Evolutionary conservation across 2,888 invertebrate genomes (phyloP).

Genomic region (Lepidochitona cinerea): DNA sequence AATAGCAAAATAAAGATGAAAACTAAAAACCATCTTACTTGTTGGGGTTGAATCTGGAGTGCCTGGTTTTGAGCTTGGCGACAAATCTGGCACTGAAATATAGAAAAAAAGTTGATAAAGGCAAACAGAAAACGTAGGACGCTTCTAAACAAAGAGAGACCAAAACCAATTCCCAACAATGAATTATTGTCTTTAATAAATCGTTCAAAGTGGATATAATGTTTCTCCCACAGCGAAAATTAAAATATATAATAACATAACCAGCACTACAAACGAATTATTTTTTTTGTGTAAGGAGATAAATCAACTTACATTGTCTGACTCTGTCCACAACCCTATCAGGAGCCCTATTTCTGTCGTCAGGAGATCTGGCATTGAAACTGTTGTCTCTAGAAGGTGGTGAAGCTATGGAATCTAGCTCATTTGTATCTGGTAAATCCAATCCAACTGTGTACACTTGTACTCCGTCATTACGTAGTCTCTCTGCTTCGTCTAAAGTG

Average conservation of each 20-base stretch:
- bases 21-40: no score
- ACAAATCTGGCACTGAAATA: no score
- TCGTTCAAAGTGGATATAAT: neutral
- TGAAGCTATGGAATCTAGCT: neutral
- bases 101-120: no score
- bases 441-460: neutral
- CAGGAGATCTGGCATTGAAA: neutral
- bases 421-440: neutral
- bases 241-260: neutral
- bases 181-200: neutral
- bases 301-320: neutral
- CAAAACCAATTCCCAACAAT: no score
- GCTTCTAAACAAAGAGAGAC: no score
- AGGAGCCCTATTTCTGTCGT: neutral
- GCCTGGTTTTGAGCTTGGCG: no score
- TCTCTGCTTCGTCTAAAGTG: neutral
- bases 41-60: no score
- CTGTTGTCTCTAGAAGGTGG: neutral
- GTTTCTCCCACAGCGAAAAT: neutral
- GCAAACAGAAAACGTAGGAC: no score
- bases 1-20: no score
- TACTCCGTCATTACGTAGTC: neutral
- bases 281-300: no score
- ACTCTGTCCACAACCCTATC: neutral
- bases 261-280: neutral